These are phyloP conservation scores for Troides helena DNA, from an alignment of 2,888 invertebrate genomes.

Conservation along the genomic window DNA sequence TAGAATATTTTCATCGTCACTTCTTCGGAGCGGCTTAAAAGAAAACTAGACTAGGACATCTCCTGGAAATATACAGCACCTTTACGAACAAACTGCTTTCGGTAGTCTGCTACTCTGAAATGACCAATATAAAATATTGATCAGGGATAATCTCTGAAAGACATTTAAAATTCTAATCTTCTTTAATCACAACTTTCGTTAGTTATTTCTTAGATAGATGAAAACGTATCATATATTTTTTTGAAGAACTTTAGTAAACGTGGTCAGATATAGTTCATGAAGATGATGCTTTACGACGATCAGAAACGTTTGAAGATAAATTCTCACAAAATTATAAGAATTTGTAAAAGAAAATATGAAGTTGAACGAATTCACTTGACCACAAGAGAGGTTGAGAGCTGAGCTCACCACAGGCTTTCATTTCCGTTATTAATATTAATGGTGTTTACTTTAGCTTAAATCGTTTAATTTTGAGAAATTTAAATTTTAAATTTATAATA, in stretches of 20 bases:
- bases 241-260: not conserved
- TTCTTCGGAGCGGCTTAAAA: too few species aligned
- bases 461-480: not conserved
- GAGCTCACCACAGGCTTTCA: slow-evolving; percentile 20
- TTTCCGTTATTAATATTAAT: slow-evolving; percentile 29
- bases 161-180: too few species aligned
- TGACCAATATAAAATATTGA: too few species aligned
- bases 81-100: too few species aligned
- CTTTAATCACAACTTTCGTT: too few species aligned
- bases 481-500: not conserved
- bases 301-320: not conserved
- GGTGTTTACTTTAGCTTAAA: slow-evolving; percentile 15
- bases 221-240: too few species aligned
- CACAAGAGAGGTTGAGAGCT: slow-evolving; percentile 16
- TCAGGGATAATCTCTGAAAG: too few species aligned
- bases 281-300: not conserved
- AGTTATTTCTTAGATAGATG: not conserved
- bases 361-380: slow-evolving; percentile 15
- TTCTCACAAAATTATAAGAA: not conserved
- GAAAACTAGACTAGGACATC: too few species aligned
- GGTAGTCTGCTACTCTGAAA: too few species aligned
- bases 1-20: not conserved
- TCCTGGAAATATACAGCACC: too few species aligned
- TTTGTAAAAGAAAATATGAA: not conserved
- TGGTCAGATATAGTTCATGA: not conserved